A percentile compares a stretch with the other conserved stretches of the same genome.
Evolutionary conservation across 1,140 invertebrate genomes (phyloP).

Genomic region (Cherax destructor): DNA sequence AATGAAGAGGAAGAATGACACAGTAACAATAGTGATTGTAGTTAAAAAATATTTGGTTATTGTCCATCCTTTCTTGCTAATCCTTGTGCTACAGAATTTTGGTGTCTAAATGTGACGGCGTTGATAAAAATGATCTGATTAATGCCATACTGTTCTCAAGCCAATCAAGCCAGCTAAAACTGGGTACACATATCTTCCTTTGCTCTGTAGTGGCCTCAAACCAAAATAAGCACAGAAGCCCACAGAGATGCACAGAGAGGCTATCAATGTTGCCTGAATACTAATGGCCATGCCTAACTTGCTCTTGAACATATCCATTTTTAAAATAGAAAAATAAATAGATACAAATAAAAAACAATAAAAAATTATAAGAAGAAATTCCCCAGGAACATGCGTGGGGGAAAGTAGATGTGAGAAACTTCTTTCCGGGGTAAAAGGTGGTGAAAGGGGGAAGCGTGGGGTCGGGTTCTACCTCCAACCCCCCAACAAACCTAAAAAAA

Average conservation of each 20-base stretch:
- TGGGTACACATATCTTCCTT: slow-evolving; percentile 85
- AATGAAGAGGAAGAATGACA: slow-evolving; percentile 94
- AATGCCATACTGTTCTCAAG: slow-evolving; percentile 95
- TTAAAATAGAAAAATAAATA: slow-evolving; percentile 95
- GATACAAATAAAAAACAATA: slow-evolving; percentile 93
- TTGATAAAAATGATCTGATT: slow-evolving; percentile 95
- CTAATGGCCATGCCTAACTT: slow-evolving; percentile 93
- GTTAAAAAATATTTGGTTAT: slow-evolving; percentile 96
- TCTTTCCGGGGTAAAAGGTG: slow-evolving; percentile 73
- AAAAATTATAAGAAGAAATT: slow-evolving; percentile 88
- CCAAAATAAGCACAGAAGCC: slow-evolving; percentile 95
- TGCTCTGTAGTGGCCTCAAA: slow-evolving; percentile 78
- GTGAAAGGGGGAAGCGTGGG: slow-evolving; percentile 82
- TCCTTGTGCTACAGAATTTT: slow-evolving; percentile 93
- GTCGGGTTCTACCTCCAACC: slow-evolving; percentile 83
- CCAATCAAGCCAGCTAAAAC: slow-evolving; percentile 96
- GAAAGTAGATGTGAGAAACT: slow-evolving; percentile 86
- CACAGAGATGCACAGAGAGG: slow-evolving; percentile 93
- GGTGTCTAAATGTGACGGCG: slow-evolving; percentile 91
- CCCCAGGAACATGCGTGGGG: slow-evolving; percentile 90
- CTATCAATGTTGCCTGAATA: slow-evolving; percentile 90
- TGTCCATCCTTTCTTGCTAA: slow-evolving; percentile 95
- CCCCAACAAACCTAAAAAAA: slow-evolving; percentile 84
- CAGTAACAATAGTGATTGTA: slow-evolving; percentile 93
- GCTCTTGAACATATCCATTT: slow-evolving; percentile 95